Base-by-base conservation (phyloP, 2,113 vertebrate genomes). In the Myiagra hebetior region DNA sequence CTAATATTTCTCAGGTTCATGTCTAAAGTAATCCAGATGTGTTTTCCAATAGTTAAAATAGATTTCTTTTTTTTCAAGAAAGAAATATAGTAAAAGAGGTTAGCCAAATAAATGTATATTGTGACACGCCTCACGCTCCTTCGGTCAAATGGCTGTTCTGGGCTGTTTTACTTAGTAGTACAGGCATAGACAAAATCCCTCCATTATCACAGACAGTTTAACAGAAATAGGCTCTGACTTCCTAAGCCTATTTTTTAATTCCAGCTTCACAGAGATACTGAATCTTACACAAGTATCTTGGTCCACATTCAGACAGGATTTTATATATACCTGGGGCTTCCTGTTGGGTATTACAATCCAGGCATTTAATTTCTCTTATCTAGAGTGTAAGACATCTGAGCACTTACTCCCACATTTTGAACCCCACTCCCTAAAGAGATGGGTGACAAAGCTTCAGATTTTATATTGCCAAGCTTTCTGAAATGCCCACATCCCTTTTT, bases 51-150 rank as follows among this genome's bases (percentile, higher is more conserved):
- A 30, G n/a, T 21, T 31, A 85, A 78, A 89, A 79, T 15, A 28
- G 41, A 52, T 12, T 20, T n/a, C 23, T n/a, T 46, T n/a, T 16
- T 27, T 6, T 18, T 2, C 3, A 7, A 5, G 4, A 27, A n/a
- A 28, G 7, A 53, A n/a, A 27, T 8, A 14, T 8, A 23, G 28
- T 50, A 26, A 31, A 63, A 50, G 2, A 33, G 3, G 2, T 59
- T 52, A 91, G 13, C 4, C 26, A 91, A 35, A 76, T 6, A 67
- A 57, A 49, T 10, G 8, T 17, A 12, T 35, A 15, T 23, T 81
- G 15, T 35, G 35, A 63, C 16, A 35, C 0, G 0, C 46, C 49
- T 53, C 50, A 4, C 0, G 1, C 5, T 76, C 3, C 82, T 90
- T 41, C 53, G 57, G 11, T 41, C 24, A 74, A 86, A 65, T 33